Conservation (phyloP, 2,797 vertebrate species). For the Balearica regulorum region DNA sequence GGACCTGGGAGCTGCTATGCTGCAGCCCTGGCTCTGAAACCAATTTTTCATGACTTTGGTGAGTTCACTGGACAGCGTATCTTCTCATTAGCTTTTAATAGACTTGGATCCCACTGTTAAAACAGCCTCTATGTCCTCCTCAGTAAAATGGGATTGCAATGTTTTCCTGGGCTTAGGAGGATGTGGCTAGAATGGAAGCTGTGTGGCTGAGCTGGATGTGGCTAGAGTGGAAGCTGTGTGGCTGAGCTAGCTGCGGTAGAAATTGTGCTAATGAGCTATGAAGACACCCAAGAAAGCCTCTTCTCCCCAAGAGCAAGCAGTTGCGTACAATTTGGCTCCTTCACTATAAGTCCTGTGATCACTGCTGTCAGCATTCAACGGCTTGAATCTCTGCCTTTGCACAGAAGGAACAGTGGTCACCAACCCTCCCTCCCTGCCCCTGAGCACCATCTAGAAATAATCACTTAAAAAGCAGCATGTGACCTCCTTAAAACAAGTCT, state of each 20-base stretch:
- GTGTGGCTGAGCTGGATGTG: background rate
- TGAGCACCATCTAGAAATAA: background rate
- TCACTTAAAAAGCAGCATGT: background rate
- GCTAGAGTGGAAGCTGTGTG: background rate
- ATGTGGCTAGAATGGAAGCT: background rate
- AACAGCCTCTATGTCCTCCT: background rate
- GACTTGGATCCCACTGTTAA: background rate
- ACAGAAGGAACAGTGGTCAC: background rate
- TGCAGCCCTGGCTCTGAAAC: background rate
- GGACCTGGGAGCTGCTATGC: background rate
- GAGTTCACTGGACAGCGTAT: background rate
- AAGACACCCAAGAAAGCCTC: background rate
- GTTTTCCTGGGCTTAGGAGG: background rate
- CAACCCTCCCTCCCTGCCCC: background rate
- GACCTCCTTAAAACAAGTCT: background rate
- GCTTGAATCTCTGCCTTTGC: background rate
- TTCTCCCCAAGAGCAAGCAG: background rate
- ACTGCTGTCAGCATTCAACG: background rate
- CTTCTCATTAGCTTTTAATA: conserved; percentile 5
- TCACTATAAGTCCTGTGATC: background rate
- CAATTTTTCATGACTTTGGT: background rate
- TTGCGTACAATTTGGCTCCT: background rate
- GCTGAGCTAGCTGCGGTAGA: background rate
- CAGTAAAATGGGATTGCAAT: background rate
- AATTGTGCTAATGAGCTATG: background rate